These are phyloP conservation scores for Pterocles gutturalis DNA, from an alignment of 2,113 vertebrate genomes.

Conservation along the genomic window DNA sequence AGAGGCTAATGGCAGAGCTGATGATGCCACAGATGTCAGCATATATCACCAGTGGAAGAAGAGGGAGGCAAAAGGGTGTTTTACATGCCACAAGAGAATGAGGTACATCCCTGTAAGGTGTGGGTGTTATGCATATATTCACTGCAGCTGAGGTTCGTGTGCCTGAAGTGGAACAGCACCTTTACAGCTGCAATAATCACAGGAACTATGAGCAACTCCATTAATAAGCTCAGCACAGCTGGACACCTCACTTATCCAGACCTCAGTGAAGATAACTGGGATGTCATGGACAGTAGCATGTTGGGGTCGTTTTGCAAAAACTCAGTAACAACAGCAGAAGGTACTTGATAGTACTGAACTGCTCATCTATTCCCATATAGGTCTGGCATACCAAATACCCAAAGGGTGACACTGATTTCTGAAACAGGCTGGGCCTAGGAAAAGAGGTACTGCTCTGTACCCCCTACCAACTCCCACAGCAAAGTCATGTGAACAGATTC, in stretches of 20 bases:
- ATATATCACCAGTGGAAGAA: not conserved
- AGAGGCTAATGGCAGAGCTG: not conserved
- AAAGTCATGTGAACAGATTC: not conserved
- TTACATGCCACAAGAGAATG: rapidly evolving
- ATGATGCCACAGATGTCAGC: not conserved
- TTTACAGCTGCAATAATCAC: not conserved
- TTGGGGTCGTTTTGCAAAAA: not conserved
- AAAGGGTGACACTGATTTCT: not conserved
- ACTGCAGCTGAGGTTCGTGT: not conserved
- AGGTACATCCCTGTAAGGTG: not conserved
- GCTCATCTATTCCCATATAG: not conserved
- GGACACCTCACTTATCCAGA: not conserved
- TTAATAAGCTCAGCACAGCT: not conserved
- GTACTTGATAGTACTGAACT: not conserved
- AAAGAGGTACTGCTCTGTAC: not conserved
- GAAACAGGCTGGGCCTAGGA: not conserved
- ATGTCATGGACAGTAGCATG: not conserved
- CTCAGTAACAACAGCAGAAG: not conserved
- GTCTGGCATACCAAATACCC: not conserved
- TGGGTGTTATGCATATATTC: not conserved
- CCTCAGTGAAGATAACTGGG: not conserved
- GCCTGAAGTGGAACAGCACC: not conserved
- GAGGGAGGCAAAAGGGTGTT: not conserved
- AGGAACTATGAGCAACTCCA: not conserved
- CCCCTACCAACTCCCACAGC: not conserved